These are phyloP conservation scores for Geophilus truncorum DNA, from an alignment of 2,888 invertebrate genomes.

Conservation along the genomic window DNA sequence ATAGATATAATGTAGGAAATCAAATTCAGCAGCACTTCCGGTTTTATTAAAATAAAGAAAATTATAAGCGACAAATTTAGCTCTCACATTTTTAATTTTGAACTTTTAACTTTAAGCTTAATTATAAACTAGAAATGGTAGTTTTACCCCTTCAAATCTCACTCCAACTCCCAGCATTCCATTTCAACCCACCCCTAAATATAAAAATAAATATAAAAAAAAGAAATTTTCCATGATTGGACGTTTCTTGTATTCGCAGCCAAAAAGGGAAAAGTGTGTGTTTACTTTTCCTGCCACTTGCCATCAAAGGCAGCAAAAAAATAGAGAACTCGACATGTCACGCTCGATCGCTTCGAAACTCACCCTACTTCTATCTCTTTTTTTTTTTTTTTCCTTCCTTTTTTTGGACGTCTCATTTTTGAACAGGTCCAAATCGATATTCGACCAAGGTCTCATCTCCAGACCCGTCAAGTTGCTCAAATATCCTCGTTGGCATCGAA, in stretches of 20 bases:
- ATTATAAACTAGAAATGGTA: too few relatives aligned
- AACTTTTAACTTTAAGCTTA: too few relatives aligned
- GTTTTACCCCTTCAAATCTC: too few relatives aligned
- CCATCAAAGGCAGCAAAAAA: background rate
- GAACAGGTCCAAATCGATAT: background rate
- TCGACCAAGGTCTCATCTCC: background rate
- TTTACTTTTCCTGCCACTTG: slow-evolving; percentile 6
- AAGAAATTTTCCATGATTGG: background rate
- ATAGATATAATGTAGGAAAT: too few relatives aligned
- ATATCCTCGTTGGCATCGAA: background rate
- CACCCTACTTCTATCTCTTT: too few relatives aligned
- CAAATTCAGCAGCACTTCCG: too few relatives aligned
- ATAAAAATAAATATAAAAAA: background rate
- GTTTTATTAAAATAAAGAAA: too few relatives aligned
- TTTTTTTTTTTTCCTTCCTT: background rate
- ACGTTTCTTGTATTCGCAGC: background rate
- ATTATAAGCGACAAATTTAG: too few relatives aligned
- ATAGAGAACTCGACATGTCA: background rate
- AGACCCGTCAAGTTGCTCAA: background rate
- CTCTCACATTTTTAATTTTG: too few relatives aligned
- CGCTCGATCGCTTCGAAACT: background rate
- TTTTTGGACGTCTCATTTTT: background rate
- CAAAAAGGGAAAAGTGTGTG: background rate
- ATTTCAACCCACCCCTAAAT: background rate
- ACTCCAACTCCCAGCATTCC: too few relatives aligned